Evolutionary conservation across 2,113 vertebrate species (phyloP), one percentile per base, ranked within the genome.

Genomic region (Caranx ignobilis): DNA sequence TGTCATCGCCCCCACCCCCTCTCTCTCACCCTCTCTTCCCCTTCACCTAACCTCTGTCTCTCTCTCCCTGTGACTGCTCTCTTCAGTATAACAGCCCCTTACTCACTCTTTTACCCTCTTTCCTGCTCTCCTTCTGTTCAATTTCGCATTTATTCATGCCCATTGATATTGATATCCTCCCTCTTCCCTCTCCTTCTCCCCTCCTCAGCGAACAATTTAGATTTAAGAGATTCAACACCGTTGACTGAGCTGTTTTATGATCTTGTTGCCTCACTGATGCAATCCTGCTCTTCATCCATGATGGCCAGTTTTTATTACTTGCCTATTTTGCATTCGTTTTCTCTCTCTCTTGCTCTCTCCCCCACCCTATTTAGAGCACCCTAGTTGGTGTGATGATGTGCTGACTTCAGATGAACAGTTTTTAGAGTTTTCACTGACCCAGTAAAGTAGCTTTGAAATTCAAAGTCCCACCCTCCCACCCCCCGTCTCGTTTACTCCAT

Each of bases 381-480:
- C 78, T 6, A 39, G 47, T 81, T 82, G 72, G 79, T 81, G 47
- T 75, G 66, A 81, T 77, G 80, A 83, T 86, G 81, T 71, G 81
- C 83, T 85, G 82, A 87, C 77, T 91, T 85, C 26, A 81, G 55
- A 79, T 81, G 70, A 88, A 75, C 68, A 73, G 16, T 73, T 85
- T 83, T 88, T 80, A 60, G 77, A 75, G 76, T 77, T 90, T 87
- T 83, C 72, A 83, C 74, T 82, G 87, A 89, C 89, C 85, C 78
- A 86, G 66, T 88, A 86, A 90, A 91, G 70, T 83, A 87, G 66
- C 85, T 91, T 81, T 86, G 81, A 90, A 90, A 84, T 87, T 75
- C 43, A 66, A 81, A 83, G 39, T 82, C 45, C 10, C 39, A 21
- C 52, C 10, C n/a, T n/a, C 48, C 35, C 21, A 11, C 32, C 12